Conservation (phyloP, 1,140 invertebrate species). For the Pinna nobilis region DNA sequence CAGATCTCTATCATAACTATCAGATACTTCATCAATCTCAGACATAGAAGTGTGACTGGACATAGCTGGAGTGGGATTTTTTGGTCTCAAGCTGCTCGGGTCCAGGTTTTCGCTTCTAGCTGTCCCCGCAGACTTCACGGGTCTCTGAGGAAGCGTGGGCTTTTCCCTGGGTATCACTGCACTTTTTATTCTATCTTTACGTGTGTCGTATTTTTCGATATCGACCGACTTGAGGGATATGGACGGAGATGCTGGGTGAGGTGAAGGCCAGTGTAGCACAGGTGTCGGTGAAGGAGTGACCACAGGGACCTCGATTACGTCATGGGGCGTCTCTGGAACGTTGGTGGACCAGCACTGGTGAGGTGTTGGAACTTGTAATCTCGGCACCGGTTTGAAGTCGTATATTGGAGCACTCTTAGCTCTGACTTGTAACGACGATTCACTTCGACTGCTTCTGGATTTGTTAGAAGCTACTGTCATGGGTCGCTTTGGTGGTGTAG, state of each 20-base stretch:
- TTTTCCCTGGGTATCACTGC: slow-evolving; percentile 48
- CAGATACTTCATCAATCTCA: neutral
- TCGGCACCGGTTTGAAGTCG: slow-evolving; percentile 48
- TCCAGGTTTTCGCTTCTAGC: slow-evolving; percentile 6
- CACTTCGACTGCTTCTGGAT: slow-evolving; percentile 17
- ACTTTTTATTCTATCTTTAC: slow-evolving; percentile 47
- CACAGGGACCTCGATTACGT: slow-evolving; percentile 14
- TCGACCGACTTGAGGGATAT: slow-evolving; percentile 12
- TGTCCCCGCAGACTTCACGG: slow-evolving; percentile 53
- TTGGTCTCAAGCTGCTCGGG: neutral
- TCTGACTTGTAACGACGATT: slow-evolving; percentile 27
- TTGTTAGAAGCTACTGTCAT: slow-evolving; percentile 28
- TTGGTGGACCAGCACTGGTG: slow-evolving; percentile 49
- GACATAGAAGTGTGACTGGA: slow-evolving; percentile 11
- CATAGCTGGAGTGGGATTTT: slow-evolving; percentile 3
- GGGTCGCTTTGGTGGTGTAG: slow-evolving; percentile 26
- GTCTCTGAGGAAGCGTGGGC: slow-evolving; percentile 40
- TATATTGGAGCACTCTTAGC: slow-evolving; percentile 49
- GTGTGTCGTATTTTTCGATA: neutral
- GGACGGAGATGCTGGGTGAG: slow-evolving; percentile 7
- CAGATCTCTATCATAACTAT: slow-evolving; percentile 56
- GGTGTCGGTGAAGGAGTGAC: neutral
- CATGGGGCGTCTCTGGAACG: slow-evolving; percentile 47
- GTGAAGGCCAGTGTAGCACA: neutral
- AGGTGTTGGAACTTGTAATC: slow-evolving; percentile 54